Conservation (phyloP, 1,140 invertebrate species). For the Sarcophaga bullata region DNA sequence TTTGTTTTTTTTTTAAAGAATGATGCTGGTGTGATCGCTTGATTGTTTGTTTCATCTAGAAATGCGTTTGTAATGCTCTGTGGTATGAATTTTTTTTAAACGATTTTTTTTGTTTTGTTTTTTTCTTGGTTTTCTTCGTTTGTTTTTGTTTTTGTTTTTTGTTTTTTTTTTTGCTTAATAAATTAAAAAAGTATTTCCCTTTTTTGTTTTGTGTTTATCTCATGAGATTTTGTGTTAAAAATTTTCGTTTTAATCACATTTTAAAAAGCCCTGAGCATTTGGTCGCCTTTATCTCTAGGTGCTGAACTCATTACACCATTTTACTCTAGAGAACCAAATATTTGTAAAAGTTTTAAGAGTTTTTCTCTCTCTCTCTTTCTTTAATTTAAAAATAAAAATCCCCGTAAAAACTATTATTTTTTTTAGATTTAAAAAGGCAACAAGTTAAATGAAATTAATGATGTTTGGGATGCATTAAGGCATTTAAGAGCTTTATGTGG, state of each 20-base stretch:
- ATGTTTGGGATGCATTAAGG: no score
- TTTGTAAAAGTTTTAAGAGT: neutral
- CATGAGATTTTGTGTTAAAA: neutral
- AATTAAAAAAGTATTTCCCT: neutral
- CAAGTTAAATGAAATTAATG: conserved; percentile 1
- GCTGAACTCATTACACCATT: neutral
- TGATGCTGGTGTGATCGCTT: neutral
- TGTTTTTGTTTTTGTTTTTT: conserved; percentile 43
- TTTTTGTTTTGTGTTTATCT: no score
- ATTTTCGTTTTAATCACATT: conserved; percentile 52
- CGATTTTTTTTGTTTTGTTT: neutral
- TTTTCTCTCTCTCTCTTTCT: no score
- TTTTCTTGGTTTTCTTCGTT: neutral
- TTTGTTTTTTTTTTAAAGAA: neutral
- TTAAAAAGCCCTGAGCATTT: conserved; percentile 63
- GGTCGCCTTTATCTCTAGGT: conserved; percentile 50
- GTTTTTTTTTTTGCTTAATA: conserved; percentile 12
- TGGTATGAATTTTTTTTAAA: no score
- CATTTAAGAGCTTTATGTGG: neutral
- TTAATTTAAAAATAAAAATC: neutral
- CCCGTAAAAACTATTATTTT: neutral
- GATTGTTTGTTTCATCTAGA: no score
- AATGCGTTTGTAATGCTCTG: no score
- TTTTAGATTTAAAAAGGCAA: neutral
- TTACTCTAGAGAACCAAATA: conserved; percentile 4